Evolutionary conservation across 2,113 vertebrate species (phyloP), one percentile per base, ranked within the genome.

Genomic region (Gavia stellata): DNA sequence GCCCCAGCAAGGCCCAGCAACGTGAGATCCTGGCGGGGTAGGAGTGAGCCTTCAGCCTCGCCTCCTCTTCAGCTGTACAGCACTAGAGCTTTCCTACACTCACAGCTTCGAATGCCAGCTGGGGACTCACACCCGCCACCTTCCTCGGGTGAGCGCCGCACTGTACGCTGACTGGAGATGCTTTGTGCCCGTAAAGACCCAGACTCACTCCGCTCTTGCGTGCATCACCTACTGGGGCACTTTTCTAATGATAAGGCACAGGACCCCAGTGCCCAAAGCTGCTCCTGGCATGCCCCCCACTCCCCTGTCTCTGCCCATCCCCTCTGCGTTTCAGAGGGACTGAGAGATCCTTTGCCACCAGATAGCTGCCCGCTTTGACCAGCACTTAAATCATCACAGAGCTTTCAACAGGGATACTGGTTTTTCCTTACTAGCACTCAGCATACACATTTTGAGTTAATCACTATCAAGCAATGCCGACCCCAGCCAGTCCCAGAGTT

Each of bases 101-200:
- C 77, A 72, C 62, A 72, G 70, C 80, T 90, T 72, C 24, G 1
- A 47, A 40, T 23, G 36, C 77, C 83, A 34, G 67, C 66, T 12
- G 25, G 61, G 61, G 33, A 61, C 79, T 55, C 8, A 0, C 14
- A 4, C 31, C n/a, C 1, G 0, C 49, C 56, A 33, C 66, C 42
- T 36, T 90, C 50, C 67, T 10, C 0, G 1, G n/a, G 44, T 10
- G 36, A 86, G 36, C 67, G 53, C 29, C 7, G 10, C n/a, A 7
- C 52, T 0, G 0, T 26, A 40, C 2, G 3, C 67, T 0, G 0
- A 33, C 19, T 0, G 0, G n/a, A 86, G 80, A 14, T 31, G 34
- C 33, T 79, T 38, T 0, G 0, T 42, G 56, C 55, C 74, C 53
- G 3, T 33, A 20, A 21, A 70, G 88, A 33, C 59, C 33, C 10